These are phyloP conservation scores for Nemurella pictetii DNA, from an alignment of 2,888 invertebrate genomes.

Conservation along the genomic window DNA sequence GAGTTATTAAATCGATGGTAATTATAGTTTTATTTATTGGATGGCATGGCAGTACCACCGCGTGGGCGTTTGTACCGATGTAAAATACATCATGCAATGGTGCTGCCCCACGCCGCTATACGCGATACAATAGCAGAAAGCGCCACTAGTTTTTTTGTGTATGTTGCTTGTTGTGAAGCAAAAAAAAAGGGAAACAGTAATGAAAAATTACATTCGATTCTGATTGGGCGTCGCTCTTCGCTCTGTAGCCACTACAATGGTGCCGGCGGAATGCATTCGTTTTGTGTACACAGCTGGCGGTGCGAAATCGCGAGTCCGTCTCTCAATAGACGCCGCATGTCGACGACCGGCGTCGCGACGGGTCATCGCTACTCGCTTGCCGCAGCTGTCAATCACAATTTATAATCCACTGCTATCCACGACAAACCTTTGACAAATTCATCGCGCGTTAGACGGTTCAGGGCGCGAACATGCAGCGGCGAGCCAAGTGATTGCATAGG, in stretches of 20 bases:
- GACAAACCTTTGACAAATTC: background rate
- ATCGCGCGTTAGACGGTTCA: background rate
- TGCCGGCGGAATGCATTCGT: background rate
- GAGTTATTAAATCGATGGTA: background rate
- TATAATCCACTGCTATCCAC: background rate
- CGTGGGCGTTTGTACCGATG: background rate
- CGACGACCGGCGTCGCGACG: too few species aligned
- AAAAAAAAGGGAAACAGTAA: background rate
- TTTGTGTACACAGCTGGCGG: background rate
- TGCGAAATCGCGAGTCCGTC: too few species aligned
- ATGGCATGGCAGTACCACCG: background rate
- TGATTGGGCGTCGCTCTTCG: background rate
- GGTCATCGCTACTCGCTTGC: background rate
- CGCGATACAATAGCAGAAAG: too few species aligned
- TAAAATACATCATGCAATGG: background rate
- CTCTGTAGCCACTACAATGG: background rate
- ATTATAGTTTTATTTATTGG: background rate
- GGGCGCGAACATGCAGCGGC: background rate
- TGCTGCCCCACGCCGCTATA: too few species aligned
- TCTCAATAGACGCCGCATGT: too few species aligned
- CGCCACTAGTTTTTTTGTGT: background rate
- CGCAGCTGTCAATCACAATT: background rate
- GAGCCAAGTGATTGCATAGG: constrained; percentile 16
- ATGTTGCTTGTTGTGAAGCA: background rate
- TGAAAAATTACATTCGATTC: background rate